Evolutionary conservation across 1,140 invertebrate species (phyloP).

Genomic region (Dinoponera quadriceps): DNA sequence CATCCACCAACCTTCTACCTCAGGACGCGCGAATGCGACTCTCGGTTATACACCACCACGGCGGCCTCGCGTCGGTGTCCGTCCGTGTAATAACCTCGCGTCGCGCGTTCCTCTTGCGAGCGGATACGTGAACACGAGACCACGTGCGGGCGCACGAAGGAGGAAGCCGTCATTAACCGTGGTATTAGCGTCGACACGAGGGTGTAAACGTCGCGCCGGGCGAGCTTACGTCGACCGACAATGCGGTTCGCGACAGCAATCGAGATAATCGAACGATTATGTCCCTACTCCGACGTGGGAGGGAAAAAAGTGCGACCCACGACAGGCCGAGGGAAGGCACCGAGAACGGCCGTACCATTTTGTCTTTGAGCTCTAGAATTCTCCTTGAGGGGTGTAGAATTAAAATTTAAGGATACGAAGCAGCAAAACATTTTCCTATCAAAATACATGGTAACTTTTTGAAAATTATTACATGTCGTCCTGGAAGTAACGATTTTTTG

Average conservation of each 20-base stretch:
- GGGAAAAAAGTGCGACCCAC: background rate
- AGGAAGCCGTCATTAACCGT: constrained; percentile 28
- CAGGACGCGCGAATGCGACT: constrained; percentile 44
- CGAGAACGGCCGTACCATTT: too few relatives aligned
- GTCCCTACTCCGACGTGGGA: background rate
- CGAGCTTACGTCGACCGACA: background rate
- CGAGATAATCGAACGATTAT: background rate
- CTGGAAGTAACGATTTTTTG: too few relatives aligned
- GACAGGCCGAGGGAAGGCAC: background rate
- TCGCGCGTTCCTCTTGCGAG: background rate
- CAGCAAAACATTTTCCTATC: too few relatives aligned
- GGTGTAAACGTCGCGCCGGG: background rate
- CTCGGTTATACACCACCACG: constrained; percentile 15
- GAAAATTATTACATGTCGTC: too few relatives aligned
- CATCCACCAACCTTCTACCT: too few relatives aligned
- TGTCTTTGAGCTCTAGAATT: too few relatives aligned
- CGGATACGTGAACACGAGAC: background rate
- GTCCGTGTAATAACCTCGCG: constrained; percentile 22
- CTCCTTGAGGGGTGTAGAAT: too few relatives aligned
- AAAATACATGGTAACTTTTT: too few relatives aligned
- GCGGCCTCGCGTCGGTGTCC: background rate
- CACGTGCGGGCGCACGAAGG: background rate
- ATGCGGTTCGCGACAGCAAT: background rate
- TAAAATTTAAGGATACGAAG: too few relatives aligned
- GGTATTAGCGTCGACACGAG: background rate